These are phyloP conservation scores for Ceraclea dissimilis DNA, from an alignment of 2,888 invertebrate genomes.

Conservation along the genomic window DNA sequence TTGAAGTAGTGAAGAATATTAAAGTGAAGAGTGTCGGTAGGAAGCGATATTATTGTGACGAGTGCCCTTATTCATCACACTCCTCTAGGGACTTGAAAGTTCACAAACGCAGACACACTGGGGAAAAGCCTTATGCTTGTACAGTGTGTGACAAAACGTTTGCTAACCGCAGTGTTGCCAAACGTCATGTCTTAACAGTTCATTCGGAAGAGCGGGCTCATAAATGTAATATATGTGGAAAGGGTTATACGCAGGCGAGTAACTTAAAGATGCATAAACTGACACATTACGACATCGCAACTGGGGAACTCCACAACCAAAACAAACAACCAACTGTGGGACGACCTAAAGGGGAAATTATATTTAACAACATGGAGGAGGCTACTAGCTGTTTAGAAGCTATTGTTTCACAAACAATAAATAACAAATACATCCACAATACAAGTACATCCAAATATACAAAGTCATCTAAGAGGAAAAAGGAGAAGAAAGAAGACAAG, in stretches of 20 bases:
- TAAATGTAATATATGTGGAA: neutral
- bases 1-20: neutral
- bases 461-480: too few relatives aligned
- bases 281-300: neutral
- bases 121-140: neutral
- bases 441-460: too few relatives aligned
- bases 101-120: slow-evolving; percentile 3
- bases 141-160: neutral
- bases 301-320: neutral
- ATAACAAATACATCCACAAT: too few relatives aligned
- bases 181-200: neutral
- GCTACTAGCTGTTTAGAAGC: too few relatives aligned
- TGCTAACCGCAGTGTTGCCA: neutral
- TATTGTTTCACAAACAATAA: too few relatives aligned
- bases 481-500: too few relatives aligned
- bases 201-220: neutral
- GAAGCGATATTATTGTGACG: slow-evolving; percentile 5
- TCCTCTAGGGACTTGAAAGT: slow-evolving; percentile 1
- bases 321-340: neutral
- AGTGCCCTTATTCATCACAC: neutral
- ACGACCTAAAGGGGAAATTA: too few relatives aligned
- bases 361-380: too few relatives aligned
- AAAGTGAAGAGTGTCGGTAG: neutral
- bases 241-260: slow-evolving; percentile 1
- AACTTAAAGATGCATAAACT: slow-evolving; percentile 4